These are phyloP conservation scores for Pseudomyrmex gracilis DNA, from an alignment of 1,140 invertebrate species.

Conservation along the genomic window DNA sequence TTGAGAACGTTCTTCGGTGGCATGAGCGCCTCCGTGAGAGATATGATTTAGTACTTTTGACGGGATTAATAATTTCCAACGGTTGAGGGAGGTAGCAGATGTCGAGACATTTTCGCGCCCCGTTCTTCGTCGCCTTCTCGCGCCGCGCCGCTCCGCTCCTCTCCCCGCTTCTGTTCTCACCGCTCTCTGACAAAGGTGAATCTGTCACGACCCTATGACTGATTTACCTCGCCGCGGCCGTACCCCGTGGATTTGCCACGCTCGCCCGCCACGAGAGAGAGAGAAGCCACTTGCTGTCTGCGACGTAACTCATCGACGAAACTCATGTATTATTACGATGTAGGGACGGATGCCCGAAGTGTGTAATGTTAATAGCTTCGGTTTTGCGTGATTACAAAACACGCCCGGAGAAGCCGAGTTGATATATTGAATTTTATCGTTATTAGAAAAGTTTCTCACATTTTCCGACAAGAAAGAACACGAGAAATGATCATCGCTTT, in stretches of 20 bases:
- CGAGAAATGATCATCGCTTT: too few species aligned
- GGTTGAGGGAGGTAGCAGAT: constrained; percentile 76
- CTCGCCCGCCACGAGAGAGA: neutral
- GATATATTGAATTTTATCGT: neutral
- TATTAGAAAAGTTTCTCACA: neutral
- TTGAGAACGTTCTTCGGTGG: constrained; percentile 20
- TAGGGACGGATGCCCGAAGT: constrained; percentile 29
- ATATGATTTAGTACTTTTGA: constrained; percentile 82
- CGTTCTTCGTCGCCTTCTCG: constrained; percentile 32
- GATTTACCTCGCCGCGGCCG: constrained; percentile 46
- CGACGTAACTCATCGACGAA: constrained; percentile 55
- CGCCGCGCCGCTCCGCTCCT: neutral
- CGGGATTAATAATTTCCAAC: constrained; percentile 82
- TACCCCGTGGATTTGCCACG: neutral
- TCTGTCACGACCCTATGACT: constrained; percentile 68
- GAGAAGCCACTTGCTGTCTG: constrained; percentile 14
- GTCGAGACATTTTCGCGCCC: constrained; percentile 78
- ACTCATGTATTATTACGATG: constrained; percentile 53
- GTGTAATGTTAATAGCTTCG: constrained; percentile 25
- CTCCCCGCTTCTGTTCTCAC: constrained; percentile 9
- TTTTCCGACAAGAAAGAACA: too few species aligned
- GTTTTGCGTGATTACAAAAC: constrained; percentile 39
- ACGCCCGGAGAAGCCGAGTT: neutral
- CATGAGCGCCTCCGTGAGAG: constrained; percentile 50
- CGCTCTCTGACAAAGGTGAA: constrained; percentile 38